Evolutionary conservation across 2,797 vertebrate genomes (phyloP), one percentile per base, ranked within the genome.

Genomic region (Sebastes kiyomatsui): DNA sequence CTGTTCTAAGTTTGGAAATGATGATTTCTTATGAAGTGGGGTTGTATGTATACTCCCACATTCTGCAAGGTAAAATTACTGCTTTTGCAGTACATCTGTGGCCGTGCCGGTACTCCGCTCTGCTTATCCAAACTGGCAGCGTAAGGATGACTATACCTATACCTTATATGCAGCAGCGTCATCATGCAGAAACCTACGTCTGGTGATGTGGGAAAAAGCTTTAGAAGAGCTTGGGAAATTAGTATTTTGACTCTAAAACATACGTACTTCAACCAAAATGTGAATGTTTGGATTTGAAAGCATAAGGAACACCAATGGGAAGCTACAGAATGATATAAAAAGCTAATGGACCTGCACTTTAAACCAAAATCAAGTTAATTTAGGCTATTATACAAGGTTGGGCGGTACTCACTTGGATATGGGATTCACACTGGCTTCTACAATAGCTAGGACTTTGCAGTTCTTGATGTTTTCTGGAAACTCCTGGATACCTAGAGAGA

Each of bases 391-490:
- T 5, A 25, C 25, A 13, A 49, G 1, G 27, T 22, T 13, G 55
- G 28, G 11, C 4, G 38, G 2, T 5, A 92, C 98, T 97, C 94
- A 99, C 98, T 99, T 99, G 80, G 98, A 98, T 94, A 99, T 99
- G 64, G 98, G 99, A 90, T 99, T 99, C 89, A 99, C 98, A 25
- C 98, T 99, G 88, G 98, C 98, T 91, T 99, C 98, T 67, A 99
- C 96, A 79, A 98, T 78, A 82, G 97, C 93, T 88, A 99, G 95
- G 88, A 97, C 96, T 95, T 99, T 99, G 95, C 98, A 99, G 77
- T 99, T 99, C 93, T 99, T 99, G 81, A 99, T 99, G 88, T 99
- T 99, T 95, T 99, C 98, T 92, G 98, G 98, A 96, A 99, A 99
- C 94, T 99, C 98, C 90, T 99, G 98, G 95, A 99, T 99, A 93